phyloP scores from a whole-genome alignment of 1,140 invertebrate genomes.

The Aphelenchoides besseyi region DNA sequence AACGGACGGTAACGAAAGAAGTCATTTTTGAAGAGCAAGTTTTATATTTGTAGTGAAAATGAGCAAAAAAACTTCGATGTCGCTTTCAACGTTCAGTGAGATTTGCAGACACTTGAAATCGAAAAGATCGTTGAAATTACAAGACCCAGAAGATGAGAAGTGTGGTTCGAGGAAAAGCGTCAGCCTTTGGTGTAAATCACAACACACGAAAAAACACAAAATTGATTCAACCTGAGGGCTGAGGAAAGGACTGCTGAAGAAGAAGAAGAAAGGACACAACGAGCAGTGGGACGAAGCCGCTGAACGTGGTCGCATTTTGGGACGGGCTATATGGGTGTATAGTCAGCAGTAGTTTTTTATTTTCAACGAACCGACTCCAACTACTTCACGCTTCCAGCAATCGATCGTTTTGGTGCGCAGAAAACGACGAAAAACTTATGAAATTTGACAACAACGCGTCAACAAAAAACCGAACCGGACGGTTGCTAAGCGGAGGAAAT shows the following conservation, averaged over 20 bases:
- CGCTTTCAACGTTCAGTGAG: too few relatives aligned
- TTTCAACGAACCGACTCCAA: neutral
- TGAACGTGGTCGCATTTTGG: neutral
- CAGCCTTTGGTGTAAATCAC: neutral
- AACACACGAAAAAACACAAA: neutral
- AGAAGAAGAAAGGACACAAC: neutral
- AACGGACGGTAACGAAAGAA: too few relatives aligned
- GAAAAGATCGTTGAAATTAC: too few relatives aligned
- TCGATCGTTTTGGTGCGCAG: neutral
- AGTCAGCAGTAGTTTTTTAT: neutral
- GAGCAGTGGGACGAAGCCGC: neutral
- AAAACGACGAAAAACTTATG: neutral
- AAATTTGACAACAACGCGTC: conserved; percentile 3
- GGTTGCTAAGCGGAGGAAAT: neutral
- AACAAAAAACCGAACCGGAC: neutral
- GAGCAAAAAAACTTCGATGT: too few relatives aligned
- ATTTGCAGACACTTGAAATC: too few relatives aligned
- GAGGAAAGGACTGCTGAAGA: neutral
- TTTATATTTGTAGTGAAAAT: too few relatives aligned
- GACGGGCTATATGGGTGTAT: neutral
- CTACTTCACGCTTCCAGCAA: neutral
- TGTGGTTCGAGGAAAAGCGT: neutral
- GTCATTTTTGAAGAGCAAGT: too few relatives aligned
- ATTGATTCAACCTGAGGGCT: neutral
- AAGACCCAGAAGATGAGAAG: neutral